These are phyloP conservation scores for Phaonia tiefii DNA, from an alignment of 2,888 invertebrate genomes.

Conservation along the genomic window DNA sequence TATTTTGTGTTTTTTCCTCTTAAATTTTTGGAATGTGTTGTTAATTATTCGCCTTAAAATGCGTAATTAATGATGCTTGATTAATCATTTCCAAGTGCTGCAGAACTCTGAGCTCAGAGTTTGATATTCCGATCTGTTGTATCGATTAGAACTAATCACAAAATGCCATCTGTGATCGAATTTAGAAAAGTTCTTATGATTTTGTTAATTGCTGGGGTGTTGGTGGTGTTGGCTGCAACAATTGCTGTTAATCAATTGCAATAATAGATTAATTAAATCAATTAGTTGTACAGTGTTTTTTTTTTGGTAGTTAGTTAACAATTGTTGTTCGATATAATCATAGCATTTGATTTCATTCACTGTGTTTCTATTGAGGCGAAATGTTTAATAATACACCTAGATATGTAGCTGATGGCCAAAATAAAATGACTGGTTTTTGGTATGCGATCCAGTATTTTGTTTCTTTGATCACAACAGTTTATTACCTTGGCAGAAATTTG, in stretches of 20 bases:
- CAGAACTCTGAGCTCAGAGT: slow-evolving; percentile 12
- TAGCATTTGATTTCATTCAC: too few relatives aligned
- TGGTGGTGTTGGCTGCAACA: not conserved
- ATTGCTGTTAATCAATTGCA: not conserved
- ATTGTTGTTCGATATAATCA: too few relatives aligned
- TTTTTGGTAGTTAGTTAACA: not conserved
- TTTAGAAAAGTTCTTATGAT: not conserved
- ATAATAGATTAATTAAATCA: not conserved
- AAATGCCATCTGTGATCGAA: not conserved
- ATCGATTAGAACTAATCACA: too few relatives aligned
- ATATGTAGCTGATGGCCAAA: too few relatives aligned
- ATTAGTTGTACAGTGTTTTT: not conserved
- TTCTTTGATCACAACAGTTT: not conserved
- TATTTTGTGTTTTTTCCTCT: not conserved
- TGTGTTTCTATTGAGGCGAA: too few relatives aligned
- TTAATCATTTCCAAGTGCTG: slow-evolving; percentile 37
- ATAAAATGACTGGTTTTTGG: too few relatives aligned
- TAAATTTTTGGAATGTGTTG: not conserved
- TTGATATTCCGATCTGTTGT: not conserved
- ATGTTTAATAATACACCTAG: too few relatives aligned
- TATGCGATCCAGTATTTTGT: slow-evolving; percentile 10
- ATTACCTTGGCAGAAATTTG: not conserved
- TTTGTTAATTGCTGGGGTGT: not conserved
- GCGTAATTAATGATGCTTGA: slow-evolving; percentile 28
- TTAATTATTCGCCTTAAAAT: not conserved